These are phyloP conservation scores for Trichonephila inaurata DNA, from an alignment of 1,140 invertebrate genomes.

Conservation along the genomic window DNA sequence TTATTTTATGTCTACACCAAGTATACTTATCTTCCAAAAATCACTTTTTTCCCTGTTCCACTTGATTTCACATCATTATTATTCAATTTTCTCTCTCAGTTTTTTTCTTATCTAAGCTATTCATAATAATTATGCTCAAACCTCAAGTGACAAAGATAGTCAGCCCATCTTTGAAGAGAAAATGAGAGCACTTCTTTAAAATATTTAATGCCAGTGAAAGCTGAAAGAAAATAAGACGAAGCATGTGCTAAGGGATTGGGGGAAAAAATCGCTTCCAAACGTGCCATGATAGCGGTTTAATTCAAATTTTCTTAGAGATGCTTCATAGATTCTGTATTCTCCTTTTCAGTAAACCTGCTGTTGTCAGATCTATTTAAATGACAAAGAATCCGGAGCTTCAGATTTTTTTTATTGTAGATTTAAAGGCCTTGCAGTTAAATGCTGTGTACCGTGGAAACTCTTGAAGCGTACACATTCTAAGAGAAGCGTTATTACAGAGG, in stretches of 20 bases:
- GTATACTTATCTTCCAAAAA: not conserved
- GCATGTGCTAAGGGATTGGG: not conserved
- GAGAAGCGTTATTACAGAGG: not conserved
- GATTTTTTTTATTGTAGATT: not conserved
- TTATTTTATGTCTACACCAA: not conserved
- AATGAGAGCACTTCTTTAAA: slow-evolving; percentile 1
- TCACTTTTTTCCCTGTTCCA: not conserved
- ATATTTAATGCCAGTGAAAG: not conserved
- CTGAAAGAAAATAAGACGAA: not conserved
- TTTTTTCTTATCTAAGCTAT: not conserved
- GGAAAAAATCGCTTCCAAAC: not conserved
- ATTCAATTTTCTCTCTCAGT: not conserved
- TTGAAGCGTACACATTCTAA: not conserved
- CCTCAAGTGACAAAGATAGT: slow-evolving; percentile 34
- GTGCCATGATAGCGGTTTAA: not conserved
- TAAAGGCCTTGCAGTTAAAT: slow-evolving; percentile 1
- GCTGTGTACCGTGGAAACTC: slow-evolving; percentile 17
- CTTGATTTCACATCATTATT: not conserved
- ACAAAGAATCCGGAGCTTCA: slow-evolving; percentile 20
- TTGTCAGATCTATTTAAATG: slow-evolving; percentile 29
- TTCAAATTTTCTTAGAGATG: slow-evolving; percentile 26
- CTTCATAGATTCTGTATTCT: not conserved
- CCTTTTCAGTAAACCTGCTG: slow-evolving; percentile 1
- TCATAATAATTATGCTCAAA: slow-evolving; percentile 1
- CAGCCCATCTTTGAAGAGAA: not conserved